A percentile compares a stretch with the other conserved stretches of the same genome.
Evolutionary conservation across 2,888 invertebrate genomes (phyloP).

Genomic region (Sinohyriopsis cumingii): DNA sequence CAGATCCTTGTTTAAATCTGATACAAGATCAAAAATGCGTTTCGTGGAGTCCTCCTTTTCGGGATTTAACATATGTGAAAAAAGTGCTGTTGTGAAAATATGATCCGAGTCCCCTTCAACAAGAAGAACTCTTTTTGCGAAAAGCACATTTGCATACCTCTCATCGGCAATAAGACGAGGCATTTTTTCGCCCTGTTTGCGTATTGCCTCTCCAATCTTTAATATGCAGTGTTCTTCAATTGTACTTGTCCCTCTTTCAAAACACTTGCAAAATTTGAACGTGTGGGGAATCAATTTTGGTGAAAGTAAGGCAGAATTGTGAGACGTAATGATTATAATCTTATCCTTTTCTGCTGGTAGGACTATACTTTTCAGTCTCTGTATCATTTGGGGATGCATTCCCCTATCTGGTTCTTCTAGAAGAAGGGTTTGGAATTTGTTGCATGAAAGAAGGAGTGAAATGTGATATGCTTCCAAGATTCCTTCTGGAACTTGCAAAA

Average conservation of each 20-base stretch:
- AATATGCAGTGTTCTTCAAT: neutral
- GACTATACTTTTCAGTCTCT: slow-evolving; percentile 6
- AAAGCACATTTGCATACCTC: slow-evolving; percentile 2
- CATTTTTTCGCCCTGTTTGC: neutral
- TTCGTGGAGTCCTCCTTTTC: too few species aligned
- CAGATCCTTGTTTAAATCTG: too few species aligned
- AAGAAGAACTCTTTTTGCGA: slow-evolving; percentile 6
- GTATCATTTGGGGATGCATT: slow-evolving; percentile 19
- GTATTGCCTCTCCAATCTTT: neutral
- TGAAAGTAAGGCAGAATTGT: slow-evolving; percentile 1
- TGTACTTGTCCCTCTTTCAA: neutral
- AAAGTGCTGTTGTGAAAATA: slow-evolving; percentile 2
- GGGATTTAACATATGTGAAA: too few species aligned
- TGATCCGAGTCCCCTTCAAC: slow-evolving; percentile 8
- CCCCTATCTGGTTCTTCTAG: slow-evolving; percentile 16
- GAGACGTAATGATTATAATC: slow-evolving; percentile 2
- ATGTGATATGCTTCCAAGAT: slow-evolving; percentile 8
- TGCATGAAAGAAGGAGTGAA: slow-evolving; percentile 6
- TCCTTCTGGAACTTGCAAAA: slow-evolving; percentile 12
- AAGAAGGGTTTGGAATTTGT: slow-evolving; percentile 8
- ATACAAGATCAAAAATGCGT: too few species aligned
- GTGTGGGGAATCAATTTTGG: neutral
- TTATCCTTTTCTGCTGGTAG: slow-evolving; percentile 5
- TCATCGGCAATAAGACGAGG: slow-evolving; percentile 2
- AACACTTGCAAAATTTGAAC: neutral